Evolutionary conservation across 2,113 vertebrate genomes (phyloP).

Genomic region (Zosterops lateralis): DNA sequence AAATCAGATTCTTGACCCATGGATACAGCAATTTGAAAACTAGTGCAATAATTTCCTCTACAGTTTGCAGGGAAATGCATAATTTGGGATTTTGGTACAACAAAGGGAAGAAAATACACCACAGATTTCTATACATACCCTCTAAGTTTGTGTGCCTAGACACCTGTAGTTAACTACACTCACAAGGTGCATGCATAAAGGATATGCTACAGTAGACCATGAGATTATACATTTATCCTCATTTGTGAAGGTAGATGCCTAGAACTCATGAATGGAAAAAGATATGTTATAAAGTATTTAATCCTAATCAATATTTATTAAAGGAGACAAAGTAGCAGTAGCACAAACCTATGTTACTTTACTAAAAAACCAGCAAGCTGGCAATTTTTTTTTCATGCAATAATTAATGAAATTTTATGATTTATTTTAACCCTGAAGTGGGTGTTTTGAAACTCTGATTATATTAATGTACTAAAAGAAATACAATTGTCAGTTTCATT

Average conservation of each 20-base stretch:
- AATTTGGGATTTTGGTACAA: not conserved
- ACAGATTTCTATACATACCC: not conserved
- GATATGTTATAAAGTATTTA: slow-evolving; percentile 31
- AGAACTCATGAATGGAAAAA: slow-evolving; percentile 15
- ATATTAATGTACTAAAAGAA: slow-evolving; percentile 15
- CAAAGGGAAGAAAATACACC: not conserved
- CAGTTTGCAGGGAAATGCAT: not conserved
- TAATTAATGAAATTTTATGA: slow-evolving; percentile 24
- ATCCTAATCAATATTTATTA: slow-evolving; percentile 59
- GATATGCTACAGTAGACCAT: not conserved
- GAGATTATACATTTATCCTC: slow-evolving; percentile 55
- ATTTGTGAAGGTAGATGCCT: slow-evolving; percentile 36
- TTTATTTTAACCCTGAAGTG: slow-evolving; percentile 39
- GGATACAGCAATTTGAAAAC: not conserved
- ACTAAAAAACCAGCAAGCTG: not conserved
- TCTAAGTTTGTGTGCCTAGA: slow-evolving; percentile 2
- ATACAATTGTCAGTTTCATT: slow-evolving; percentile 11
- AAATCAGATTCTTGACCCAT: not conserved
- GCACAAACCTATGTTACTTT: not conserved
- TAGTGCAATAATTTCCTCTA: not conserved
- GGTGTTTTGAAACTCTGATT: not conserved
- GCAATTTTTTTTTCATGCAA: not conserved
- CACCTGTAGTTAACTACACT: not conserved
- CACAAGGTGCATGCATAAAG: not conserved
- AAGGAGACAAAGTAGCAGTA: slow-evolving; percentile 40